Percentiles rank a stretch among this genome's conserved stretches.
Conservation (phyloP, 2,888 invertebrate genomes). For the Heteromyza rotundicornis region DNA sequence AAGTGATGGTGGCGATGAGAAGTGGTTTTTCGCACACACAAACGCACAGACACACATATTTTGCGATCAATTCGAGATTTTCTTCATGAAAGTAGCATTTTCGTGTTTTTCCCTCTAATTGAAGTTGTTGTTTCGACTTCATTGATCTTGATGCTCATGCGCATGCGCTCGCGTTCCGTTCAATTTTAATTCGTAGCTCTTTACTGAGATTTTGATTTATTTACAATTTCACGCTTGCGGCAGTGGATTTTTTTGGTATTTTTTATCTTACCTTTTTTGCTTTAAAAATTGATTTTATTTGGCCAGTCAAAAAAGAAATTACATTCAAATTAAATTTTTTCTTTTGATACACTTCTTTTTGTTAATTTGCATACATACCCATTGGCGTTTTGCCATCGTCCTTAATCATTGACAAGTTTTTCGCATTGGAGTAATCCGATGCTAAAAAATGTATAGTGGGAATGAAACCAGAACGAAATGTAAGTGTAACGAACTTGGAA, state of each 20-base stretch:
- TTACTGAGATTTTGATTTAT: constrained; percentile 4
- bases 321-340: not conserved
- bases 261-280: not conserved
- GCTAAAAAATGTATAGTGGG: too few relatives aligned
- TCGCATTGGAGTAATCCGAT: not conserved
- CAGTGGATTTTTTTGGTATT: not conserved
- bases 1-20: not conserved
- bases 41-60: not conserved
- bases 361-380: not conserved
- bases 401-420: constrained; percentile 1
- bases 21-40: not conserved
- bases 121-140: not conserved
- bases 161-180: not conserved
- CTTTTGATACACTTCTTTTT: not conserved
- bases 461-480: too few relatives aligned
- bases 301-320: too few relatives aligned
- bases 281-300: too few relatives aligned
- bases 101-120: not conserved
- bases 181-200: too few relatives aligned
- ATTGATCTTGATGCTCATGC: not conserved
- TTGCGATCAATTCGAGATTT: not conserved
- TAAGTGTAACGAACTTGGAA: too few relatives aligned
- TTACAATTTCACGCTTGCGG: constrained; percentile 4
- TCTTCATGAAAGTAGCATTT: not conserved
- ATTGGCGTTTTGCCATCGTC: not conserved